These are phyloP conservation scores for Lepidochrysops patricia DNA, from an alignment of 2,888 invertebrate species.

Conservation along the genomic window DNA sequence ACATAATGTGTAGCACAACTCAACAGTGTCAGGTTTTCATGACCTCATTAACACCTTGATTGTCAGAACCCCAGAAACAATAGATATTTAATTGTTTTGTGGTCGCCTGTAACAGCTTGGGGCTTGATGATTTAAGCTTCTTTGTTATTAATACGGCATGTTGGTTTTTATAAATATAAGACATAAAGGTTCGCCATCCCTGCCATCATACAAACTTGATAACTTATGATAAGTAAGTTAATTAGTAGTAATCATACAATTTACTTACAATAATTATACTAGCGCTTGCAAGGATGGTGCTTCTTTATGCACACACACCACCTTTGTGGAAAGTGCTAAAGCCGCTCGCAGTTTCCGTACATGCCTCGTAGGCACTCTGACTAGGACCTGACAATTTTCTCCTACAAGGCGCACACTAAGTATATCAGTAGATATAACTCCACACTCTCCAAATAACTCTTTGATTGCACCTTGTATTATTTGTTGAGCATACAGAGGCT, in stretches of 20 bases:
- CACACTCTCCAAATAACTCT: conserved; percentile 34
- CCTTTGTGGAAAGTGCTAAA: conserved; percentile 27
- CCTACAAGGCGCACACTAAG: conserved; percentile 26
- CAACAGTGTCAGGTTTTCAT: too few relatives aligned
- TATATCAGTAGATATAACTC: conserved; percentile 36
- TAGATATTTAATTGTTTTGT: too few relatives aligned
- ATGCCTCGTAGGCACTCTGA: conserved; percentile 66
- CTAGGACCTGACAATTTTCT: conserved; percentile 34
- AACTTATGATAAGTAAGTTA: too few relatives aligned
- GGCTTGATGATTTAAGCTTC: too few relatives aligned
- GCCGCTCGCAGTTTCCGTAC: conserved; percentile 32
- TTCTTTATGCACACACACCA: conserved; percentile 25
- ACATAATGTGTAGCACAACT: too few relatives aligned
- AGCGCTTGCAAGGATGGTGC: conserved; percentile 35
- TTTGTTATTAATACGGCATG: too few relatives aligned
- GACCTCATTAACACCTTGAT: too few relatives aligned
- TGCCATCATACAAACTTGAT: too few relatives aligned
- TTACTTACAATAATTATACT: conserved; percentile 20
- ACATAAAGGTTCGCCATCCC: too few relatives aligned
- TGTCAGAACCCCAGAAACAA: too few relatives aligned
- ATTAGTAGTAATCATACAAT: not conserved
- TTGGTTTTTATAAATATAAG: too few relatives aligned
- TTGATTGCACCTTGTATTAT: conserved; percentile 28
- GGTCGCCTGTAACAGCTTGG: too few relatives aligned
- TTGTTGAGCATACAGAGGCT: conserved; percentile 29